Evolutionary conservation across 2,797 vertebrate genomes (phyloP).

Genomic region (Corythornis leucogaster): DNA sequence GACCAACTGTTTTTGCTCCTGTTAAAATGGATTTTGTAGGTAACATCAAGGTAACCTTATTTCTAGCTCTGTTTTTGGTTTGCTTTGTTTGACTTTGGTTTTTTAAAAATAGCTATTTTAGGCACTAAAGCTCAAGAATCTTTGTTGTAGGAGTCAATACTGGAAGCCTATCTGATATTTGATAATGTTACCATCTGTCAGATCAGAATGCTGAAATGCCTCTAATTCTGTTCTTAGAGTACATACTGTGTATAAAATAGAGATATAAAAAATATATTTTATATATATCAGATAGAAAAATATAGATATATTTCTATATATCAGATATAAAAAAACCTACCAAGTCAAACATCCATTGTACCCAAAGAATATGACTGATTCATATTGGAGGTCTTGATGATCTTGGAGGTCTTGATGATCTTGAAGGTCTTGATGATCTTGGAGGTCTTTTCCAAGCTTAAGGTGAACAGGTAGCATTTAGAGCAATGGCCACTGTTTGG

Average conservation of each 20-base stretch:
- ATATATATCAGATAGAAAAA: too few relatives aligned
- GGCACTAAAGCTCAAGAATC: not conserved
- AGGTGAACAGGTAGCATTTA: not conserved
- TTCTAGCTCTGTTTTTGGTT: not conserved
- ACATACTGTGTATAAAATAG: not conserved
- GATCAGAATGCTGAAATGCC: not conserved
- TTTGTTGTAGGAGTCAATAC: not conserved
- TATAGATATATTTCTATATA: too few relatives aligned
- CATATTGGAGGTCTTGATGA: too few relatives aligned
- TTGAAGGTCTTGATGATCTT: too few relatives aligned
- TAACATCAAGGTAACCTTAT: conserved; percentile 92
- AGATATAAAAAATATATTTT: too few relatives aligned
- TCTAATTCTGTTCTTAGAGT: not conserved
- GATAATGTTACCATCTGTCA: not conserved
- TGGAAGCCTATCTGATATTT: not conserved
- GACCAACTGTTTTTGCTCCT: conserved; percentile 97
- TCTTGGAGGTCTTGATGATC: too few relatives aligned
- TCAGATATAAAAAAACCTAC: not conserved
- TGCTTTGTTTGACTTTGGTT: not conserved
- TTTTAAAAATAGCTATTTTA: not conserved
- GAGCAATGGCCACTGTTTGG: not conserved
- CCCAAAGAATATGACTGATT: not conserved
- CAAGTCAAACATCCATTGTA: not conserved
- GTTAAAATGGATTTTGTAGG: conserved; percentile 99
- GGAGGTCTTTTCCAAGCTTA: too few relatives aligned